Base-by-base conservation (phyloP, 2,113 vertebrate species). In the Zeus faber region DNA sequence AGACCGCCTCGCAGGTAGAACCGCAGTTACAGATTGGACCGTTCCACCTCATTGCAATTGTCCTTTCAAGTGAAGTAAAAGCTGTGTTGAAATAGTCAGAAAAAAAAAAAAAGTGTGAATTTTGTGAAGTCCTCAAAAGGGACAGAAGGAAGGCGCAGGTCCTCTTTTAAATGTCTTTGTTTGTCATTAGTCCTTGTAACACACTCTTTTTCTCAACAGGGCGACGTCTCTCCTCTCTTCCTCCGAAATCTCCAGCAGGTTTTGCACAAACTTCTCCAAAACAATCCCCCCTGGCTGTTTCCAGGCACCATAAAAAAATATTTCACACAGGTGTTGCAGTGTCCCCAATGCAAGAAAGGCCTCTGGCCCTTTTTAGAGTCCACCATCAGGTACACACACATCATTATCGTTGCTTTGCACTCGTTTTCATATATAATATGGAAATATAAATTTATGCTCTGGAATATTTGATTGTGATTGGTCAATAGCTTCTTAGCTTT, bases 251-350 rank as follows among this genome's bases (percentile, higher is more conserved):
- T 95, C 50, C 77, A 77, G 74, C 80, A 83, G 1, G 9, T 92
- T 68, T 80, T 97, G 75, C 86, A 88, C 46, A 74, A 81, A 58
- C 51, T 94, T 65, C 83, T 98, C 37, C 62, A 84, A 20, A 72
- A 69, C 55, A 93, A 94, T 78, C 92, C 96, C 74, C 92, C 95
- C 14, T 96, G 93, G 94, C 81, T 90, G 48, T 90, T 85, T 5
- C 54, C 83, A 1, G 66, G 49, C 13, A 81, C 79, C 56, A 79
- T 89, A 41, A 88, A 74, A 45, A 87, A 72, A 6, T 99, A 95
- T 70, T 99, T 92, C 14, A 67, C 88, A 49, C 80, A 92, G 51
- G 65, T 96, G 76, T 83, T 98, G 79, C 95, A 97, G 69, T 99
- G 96, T 84, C 95, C 96, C 54, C 17, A 76, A 35, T 99, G 95